Conservation (phyloP, 2,797 vertebrate genomes). For the Acanthurus tractus region DNA sequence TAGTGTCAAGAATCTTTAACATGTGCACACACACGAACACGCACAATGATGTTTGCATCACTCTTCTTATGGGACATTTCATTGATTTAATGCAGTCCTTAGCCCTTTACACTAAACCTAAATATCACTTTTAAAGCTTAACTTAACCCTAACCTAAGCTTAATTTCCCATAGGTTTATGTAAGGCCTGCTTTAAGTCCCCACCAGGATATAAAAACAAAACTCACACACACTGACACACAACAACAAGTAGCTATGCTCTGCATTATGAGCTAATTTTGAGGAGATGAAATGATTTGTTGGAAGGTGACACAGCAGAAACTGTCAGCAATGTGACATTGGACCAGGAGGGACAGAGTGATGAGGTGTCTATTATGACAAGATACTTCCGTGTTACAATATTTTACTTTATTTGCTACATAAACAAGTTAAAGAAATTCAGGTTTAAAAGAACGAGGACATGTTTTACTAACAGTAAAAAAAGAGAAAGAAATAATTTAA, state of each 20-base stretch:
- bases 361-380: slow-evolving; percentile 3
- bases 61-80: too few relatives aligned
- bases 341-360: background rate
- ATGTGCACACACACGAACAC: slow-evolving; percentile 8
- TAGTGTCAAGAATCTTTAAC: slow-evolving; percentile 45
- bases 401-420: too few relatives aligned
- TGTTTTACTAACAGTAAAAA: background rate
- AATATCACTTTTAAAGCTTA: too few relatives aligned
- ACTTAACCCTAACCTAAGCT: too few relatives aligned
- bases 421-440: background rate
- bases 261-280: slow-evolving; percentile 19
- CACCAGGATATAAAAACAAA: too few relatives aligned
- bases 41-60: background rate
- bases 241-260: slow-evolving; percentile 19
- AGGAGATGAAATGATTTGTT: slow-evolving; percentile 26
- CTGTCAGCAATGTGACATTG: slow-evolving; percentile 4
- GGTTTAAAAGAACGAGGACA: background rate
- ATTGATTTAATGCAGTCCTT: too few relatives aligned
- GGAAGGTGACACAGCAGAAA: slow-evolving; percentile 40
- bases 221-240: slow-evolving; percentile 24
- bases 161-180: too few relatives aligned
- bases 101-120: too few relatives aligned
- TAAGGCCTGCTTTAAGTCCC: too few relatives aligned
- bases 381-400: background rate
- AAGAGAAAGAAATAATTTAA: background rate